These are phyloP conservation scores for Chloropsis cyanopogon DNA, from an alignment of 2,113 vertebrate genomes.

Conservation along the genomic window DNA sequence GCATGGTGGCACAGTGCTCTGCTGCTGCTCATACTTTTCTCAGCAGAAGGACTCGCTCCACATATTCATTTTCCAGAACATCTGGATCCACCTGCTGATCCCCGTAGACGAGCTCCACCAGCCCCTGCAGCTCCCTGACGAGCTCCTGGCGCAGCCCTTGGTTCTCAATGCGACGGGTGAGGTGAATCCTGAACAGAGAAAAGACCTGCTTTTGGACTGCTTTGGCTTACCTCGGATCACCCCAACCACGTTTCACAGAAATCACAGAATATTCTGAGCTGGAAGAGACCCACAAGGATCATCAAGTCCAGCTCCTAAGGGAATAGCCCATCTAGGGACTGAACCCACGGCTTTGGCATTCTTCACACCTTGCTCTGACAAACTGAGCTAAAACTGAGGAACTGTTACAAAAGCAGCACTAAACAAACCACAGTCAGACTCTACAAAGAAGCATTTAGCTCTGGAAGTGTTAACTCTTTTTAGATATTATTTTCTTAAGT, in stretches of 20 bases:
- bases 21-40: slow-evolving; percentile 76
- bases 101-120: slow-evolving; percentile 70
- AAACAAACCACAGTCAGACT: neutral
- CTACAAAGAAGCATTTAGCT: neutral
- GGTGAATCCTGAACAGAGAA: slow-evolving; percentile 80
- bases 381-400: neutral
- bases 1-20: neutral
- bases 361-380: neutral
- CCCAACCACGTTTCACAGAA: neutral
- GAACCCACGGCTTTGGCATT: fast-evolving
- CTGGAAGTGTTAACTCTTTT: neutral
- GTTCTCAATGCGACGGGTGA: slow-evolving; percentile 74
- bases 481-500: neutral
- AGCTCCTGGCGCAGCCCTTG: slow-evolving; percentile 69
- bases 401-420: neutral
- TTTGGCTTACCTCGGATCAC: neutral
- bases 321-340: neutral
- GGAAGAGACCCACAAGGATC: neutral
- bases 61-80: slow-evolving; percentile 73
- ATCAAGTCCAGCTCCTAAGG: neutral
- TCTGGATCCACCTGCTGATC: slow-evolving; percentile 70
- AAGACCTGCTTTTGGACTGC: neutral
- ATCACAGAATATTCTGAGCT: neutral
- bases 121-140: slow-evolving; percentile 73
- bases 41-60: slow-evolving; percentile 82